A percentile compares a stretch with the other conserved stretches of the same genome.
phyloP scores from a whole-genome alignment of 2,888 invertebrate species.

The Harpalus rubripes region DNA sequence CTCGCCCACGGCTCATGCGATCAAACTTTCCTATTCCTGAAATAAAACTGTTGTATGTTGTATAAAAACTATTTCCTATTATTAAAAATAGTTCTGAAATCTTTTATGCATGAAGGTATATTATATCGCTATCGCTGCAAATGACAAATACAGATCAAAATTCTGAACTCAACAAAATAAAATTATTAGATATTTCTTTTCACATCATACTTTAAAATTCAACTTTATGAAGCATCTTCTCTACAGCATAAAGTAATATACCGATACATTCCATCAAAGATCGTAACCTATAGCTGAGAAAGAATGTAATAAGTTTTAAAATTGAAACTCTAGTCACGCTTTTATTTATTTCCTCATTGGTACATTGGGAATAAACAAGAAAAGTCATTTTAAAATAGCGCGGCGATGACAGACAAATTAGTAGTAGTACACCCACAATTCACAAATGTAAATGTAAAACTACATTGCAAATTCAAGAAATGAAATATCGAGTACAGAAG shows the following conservation, averaged over 20 bases:
- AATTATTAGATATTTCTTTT: conserved; percentile 3
- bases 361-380: conserved; percentile 23
- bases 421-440: too few species aligned
- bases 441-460: too few species aligned
- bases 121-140: not conserved
- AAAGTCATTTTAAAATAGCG: conserved; percentile 6
- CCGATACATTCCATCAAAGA: conserved; percentile 3
- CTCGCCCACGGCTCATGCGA: too few species aligned
- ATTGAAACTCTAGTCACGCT: conserved; percentile 38
- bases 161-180: not conserved
- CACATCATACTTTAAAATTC: conserved; percentile 1
- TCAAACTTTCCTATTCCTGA: too few species aligned
- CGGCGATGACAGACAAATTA: conserved; percentile 11
- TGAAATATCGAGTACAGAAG: too few species aligned
- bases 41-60: too few species aligned
- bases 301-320: conserved; percentile 37
- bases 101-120: not conserved
- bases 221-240: not conserved
- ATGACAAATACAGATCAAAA: not conserved
- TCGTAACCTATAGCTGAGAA: not conserved
- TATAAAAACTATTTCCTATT: too few species aligned
- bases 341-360: conserved; percentile 40
- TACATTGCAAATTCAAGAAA: too few species aligned
- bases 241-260: conserved; percentile 1
- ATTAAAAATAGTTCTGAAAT: too few species aligned